phyloP scores from a whole-genome alignment of 2,113 vertebrate species.

The Malurus cyaneus region DNA sequence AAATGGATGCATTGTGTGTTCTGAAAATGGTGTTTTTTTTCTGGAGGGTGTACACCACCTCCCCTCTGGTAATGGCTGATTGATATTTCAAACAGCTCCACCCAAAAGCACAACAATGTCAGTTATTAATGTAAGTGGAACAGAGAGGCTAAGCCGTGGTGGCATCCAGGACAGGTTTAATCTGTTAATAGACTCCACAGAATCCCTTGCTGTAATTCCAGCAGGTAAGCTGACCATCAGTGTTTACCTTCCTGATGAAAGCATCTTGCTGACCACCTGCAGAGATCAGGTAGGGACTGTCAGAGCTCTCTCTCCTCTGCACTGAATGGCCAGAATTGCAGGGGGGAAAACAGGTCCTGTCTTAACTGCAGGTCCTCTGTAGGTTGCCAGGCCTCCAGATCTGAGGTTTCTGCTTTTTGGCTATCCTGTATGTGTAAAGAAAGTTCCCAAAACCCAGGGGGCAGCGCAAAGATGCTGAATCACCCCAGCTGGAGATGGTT shows the following conservation, averaged over 20 bases:
- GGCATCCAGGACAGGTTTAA: neutral
- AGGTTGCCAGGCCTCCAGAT: fast-evolving
- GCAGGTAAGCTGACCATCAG: fast-evolving
- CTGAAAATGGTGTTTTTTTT: neutral
- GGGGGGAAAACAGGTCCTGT: fast-evolving
- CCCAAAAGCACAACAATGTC: neutral
- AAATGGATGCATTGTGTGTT: neutral
- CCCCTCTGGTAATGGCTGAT: neutral
- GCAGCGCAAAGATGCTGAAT: neutral
- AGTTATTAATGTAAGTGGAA: neutral
- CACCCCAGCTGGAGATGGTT: fast-evolving
- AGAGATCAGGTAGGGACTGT: fast-evolving
- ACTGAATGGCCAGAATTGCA: neutral
- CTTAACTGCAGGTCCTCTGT: neutral
- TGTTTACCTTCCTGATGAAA: neutral
- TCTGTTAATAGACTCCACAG: neutral
- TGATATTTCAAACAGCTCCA: neutral
- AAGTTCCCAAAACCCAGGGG: neutral
- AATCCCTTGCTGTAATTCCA: neutral
- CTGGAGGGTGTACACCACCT: neutral
- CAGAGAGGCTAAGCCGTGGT: neutral
- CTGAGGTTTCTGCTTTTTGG: neutral
- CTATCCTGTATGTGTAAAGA: neutral
- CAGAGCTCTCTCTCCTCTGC: neutral
- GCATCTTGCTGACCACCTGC: neutral